phyloP scores from a whole-genome alignment of 2,797 vertebrate genomes.

The Eospalax fontanierii region DNA sequence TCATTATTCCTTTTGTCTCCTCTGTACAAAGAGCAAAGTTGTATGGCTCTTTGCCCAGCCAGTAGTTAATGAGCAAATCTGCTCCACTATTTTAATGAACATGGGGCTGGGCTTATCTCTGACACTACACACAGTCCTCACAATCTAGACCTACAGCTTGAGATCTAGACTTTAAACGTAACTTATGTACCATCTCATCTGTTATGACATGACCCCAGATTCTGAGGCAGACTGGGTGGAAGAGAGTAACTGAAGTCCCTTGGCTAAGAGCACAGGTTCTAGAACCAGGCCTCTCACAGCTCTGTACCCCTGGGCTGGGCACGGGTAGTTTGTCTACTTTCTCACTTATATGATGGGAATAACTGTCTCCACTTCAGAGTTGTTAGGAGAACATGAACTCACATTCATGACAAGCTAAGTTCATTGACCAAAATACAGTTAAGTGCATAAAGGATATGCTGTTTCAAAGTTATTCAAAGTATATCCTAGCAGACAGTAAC shows the following conservation, averaged over 20 bases:
- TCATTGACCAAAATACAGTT: not conserved
- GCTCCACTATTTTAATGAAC: not conserved
- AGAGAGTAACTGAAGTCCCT: not conserved
- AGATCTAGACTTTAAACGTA: not conserved
- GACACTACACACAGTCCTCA: not conserved
- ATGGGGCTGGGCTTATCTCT: not conserved
- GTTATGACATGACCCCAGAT: not conserved
- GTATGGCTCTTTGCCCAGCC: not conserved
- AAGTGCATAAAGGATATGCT: not conserved
- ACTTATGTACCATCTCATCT: not conserved
- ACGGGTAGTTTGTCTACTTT: not conserved
- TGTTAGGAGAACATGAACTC: not conserved
- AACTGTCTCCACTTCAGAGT: not conserved
- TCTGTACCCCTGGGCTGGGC: not conserved
- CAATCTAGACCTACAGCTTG: not conserved
- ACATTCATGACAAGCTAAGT: not conserved
- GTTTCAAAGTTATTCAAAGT: constrained; percentile 41
- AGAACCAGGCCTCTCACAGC: not conserved
- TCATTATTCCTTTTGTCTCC: not conserved
- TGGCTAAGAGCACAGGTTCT: not conserved
- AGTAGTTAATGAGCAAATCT: not conserved
- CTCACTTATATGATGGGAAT: not conserved
- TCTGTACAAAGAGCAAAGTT: not conserved
- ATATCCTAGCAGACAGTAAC: not conserved
- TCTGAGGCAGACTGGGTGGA: not conserved